Evolutionary conservation across 2,113 vertebrate genomes (phyloP).

Genomic region (Acrocephalus arundinaceus): DNA sequence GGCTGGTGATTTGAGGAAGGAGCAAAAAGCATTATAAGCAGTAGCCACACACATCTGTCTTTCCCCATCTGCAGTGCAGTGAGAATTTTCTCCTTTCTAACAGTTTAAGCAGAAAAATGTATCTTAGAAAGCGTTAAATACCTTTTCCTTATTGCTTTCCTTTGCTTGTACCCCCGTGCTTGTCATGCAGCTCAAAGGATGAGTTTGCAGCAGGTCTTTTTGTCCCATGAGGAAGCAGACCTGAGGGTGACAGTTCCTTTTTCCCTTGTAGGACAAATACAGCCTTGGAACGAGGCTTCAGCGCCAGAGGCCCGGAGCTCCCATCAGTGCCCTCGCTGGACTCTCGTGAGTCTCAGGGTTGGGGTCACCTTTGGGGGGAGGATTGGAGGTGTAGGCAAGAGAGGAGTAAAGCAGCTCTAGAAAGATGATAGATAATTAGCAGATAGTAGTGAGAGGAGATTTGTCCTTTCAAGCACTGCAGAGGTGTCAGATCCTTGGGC

Average conservation of each 20-base stretch:
- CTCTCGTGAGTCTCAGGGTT: slow-evolving; percentile 87
- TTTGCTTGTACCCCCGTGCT: slow-evolving; percentile 64
- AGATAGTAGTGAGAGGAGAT: neutral
- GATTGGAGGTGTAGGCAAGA: neutral
- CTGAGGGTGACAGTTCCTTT: neutral
- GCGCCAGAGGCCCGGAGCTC: slow-evolving; percentile 88
- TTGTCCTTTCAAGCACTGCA: accelerated
- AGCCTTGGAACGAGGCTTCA: slow-evolving; percentile 94
- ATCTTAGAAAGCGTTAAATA: neutral
- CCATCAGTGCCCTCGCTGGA: slow-evolving; percentile 90
- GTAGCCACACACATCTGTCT: neutral
- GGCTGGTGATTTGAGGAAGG: neutral
- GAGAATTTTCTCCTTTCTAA: slow-evolving; percentile 7
- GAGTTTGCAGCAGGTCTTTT: slow-evolving; percentile 34
- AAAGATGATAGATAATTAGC: too few species aligned
- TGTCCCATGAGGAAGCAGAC: neutral
- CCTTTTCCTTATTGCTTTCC: slow-evolving; percentile 58
- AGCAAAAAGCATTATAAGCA: neutral
- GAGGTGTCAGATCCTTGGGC: neutral
- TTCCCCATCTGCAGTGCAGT: neutral
- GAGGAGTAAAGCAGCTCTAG: neutral
- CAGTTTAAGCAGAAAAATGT: neutral
- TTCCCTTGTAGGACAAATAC: slow-evolving; percentile 87
- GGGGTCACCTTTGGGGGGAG: neutral
- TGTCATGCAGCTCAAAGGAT: slow-evolving; percentile 57